phyloP scores from a whole-genome alignment of 1,140 invertebrate genomes.

The Nymphalis io region DNA sequence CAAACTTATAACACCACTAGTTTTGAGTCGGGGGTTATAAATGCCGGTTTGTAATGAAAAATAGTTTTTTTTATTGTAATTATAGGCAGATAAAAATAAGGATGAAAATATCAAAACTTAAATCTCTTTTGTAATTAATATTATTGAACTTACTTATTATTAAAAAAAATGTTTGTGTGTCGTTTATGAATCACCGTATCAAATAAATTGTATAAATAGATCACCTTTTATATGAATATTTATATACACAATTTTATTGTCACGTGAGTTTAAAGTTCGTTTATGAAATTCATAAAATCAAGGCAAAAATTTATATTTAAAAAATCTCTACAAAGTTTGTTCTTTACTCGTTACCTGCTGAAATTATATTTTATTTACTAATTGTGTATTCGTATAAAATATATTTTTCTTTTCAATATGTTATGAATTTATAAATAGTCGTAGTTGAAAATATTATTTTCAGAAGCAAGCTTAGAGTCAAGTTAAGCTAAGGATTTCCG shows the following conservation, averaged over 20 bases:
- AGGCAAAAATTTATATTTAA: not conserved
- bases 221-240: conserved; percentile 1
- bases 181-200: not conserved
- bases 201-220: not conserved
- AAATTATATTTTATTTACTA: not conserved
- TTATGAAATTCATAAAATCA: conserved; percentile 10
- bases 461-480: not conserved
- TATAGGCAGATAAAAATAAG: too few relatives aligned
- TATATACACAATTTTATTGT: conserved; percentile 2
- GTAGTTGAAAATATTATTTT: not conserved
- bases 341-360: not conserved
- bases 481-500: not conserved
- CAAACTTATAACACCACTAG: too few relatives aligned
- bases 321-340: not conserved
- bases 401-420: not conserved
- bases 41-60: too few relatives aligned
- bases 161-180: not conserved
- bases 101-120: too few relatives aligned
- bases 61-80: too few relatives aligned
- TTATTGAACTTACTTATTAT: not conserved
- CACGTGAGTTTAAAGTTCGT: conserved; percentile 2
- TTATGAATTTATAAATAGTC: not conserved
- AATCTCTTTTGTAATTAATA: not conserved
- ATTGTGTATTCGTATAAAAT: not conserved
- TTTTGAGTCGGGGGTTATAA: too few relatives aligned